Percentiles rank a stretch among this genome's conserved stretches.
Conservation (phyloP, 2,888 invertebrate species). For the Ochropleura plecta region DNA sequence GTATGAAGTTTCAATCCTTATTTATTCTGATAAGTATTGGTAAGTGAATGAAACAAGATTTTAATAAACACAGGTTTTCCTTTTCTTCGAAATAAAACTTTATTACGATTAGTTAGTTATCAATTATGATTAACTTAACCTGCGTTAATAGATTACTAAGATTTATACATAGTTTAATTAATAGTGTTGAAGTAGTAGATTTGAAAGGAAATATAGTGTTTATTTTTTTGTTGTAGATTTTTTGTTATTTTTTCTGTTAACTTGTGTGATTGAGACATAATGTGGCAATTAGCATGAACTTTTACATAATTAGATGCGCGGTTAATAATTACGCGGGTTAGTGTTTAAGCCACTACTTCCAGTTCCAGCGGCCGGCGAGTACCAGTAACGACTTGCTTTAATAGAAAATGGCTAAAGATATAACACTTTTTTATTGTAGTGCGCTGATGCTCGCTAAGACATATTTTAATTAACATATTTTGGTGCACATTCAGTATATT, state of each 20-base stretch:
- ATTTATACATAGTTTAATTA: not conserved
- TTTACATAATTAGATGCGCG: not conserved
- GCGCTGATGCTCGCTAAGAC: too few relatives aligned
- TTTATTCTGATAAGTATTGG: not conserved
- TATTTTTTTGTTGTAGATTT: not conserved
- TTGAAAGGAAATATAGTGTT: not conserved
- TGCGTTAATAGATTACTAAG: not conserved
- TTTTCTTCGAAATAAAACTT: not conserved
- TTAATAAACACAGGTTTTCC: not conserved
- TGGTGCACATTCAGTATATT: too few relatives aligned
- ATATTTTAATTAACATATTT: too few relatives aligned
- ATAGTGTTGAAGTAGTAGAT: not conserved
- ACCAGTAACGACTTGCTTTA: too few relatives aligned
- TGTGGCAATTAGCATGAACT: not conserved
- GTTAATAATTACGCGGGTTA: not conserved
- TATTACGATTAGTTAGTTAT: not conserved
- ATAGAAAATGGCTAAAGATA: too few relatives aligned
- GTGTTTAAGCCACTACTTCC: not conserved
- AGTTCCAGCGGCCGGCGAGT: too few relatives aligned
- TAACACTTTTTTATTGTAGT: too few relatives aligned
- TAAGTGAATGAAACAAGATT: not conserved
- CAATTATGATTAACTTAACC: not conserved
- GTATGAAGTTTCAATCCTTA: conserved; percentile 4
- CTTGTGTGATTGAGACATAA: not conserved
- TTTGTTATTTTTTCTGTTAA: too few relatives aligned